phyloP scores from a whole-genome alignment of 2,113 vertebrate genomes.

The Arizona elegans region DNA sequence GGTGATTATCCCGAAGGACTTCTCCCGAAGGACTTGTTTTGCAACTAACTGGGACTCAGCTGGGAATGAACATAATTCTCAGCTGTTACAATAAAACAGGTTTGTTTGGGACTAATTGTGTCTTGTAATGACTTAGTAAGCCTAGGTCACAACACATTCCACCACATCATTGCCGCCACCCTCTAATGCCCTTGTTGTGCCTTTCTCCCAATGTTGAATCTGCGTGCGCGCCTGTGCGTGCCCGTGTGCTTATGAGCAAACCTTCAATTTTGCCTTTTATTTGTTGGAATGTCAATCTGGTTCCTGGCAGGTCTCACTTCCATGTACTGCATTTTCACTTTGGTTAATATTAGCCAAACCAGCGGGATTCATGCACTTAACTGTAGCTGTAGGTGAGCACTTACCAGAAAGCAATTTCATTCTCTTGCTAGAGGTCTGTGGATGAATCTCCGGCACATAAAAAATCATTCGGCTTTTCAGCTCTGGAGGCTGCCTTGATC shows the following conservation, averaged over 20 bases:
- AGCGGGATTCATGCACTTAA: constrained; percentile 30
- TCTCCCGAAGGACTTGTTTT: no score
- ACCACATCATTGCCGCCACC: not conserved
- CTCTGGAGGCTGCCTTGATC: rapidly evolving
- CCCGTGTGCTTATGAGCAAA: not conserved
- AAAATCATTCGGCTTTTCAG: not conserved
- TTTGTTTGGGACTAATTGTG: no score
- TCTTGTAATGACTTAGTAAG: no score
- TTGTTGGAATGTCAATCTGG: not conserved
- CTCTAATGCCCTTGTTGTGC: not conserved
- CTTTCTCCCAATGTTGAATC: not conserved
- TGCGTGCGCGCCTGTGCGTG: not conserved
- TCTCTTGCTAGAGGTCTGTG: not conserved
- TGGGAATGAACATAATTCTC: no score
- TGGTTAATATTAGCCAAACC: constrained; percentile 21
- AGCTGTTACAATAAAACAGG: no score
- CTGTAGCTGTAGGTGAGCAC: constrained; percentile 2
- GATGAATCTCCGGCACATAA: not conserved
- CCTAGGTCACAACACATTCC: not conserved
- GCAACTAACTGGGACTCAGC: no score
- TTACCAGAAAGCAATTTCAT: not conserved
- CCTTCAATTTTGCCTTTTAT: not conserved
- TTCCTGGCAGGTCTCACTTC: constrained; percentile 20
- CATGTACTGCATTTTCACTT: constrained; percentile 32
- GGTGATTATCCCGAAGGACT: no score